Evolutionary conservation across 2,113 vertebrate genomes (phyloP).

Genomic region (Ornithorhynchus anatinus): DNA sequence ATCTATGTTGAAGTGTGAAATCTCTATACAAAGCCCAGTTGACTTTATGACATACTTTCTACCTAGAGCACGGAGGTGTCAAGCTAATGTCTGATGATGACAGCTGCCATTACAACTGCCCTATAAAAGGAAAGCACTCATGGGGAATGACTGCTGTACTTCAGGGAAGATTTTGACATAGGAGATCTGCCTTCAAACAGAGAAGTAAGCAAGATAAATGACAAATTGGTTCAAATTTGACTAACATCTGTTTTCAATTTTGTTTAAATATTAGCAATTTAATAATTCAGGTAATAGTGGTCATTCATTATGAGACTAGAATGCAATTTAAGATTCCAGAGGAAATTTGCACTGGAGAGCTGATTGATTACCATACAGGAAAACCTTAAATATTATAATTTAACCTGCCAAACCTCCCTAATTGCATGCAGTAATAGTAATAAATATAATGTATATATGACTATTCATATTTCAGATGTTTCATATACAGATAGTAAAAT

Average conservation of each 20-base stretch:
- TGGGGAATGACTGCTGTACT: slow-evolving; percentile 47
- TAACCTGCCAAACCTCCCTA: no score
- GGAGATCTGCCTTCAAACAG: slow-evolving; percentile 47
- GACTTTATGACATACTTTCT: slow-evolving; percentile 51
- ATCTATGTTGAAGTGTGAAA: slow-evolving; percentile 33
- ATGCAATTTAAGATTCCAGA: no score
- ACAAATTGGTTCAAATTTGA: slow-evolving; percentile 10
- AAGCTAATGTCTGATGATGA: slow-evolving; percentile 53
- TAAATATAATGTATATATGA: background rate
- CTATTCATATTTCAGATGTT: background rate
- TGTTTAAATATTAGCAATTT: slow-evolving; percentile 31
- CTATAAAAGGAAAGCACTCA: slow-evolving; percentile 54
- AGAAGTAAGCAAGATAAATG: slow-evolving; percentile 43
- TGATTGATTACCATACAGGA: no score
- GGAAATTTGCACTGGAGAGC: background rate
- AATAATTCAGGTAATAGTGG: slow-evolving; percentile 11
- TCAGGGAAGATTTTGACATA: slow-evolving; percentile 51
- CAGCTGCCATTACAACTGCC: slow-evolving; percentile 66
- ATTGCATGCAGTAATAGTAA: background rate
- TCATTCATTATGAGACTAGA: background rate
- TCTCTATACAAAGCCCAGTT: slow-evolving; percentile 21
- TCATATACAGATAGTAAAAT: background rate
- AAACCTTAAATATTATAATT: no score
- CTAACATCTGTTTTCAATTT: slow-evolving; percentile 33
- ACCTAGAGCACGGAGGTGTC: slow-evolving; percentile 57